Base-by-base conservation (phyloP, 2,888 invertebrate genomes). In the Acanthosepion lycidas region DNA sequence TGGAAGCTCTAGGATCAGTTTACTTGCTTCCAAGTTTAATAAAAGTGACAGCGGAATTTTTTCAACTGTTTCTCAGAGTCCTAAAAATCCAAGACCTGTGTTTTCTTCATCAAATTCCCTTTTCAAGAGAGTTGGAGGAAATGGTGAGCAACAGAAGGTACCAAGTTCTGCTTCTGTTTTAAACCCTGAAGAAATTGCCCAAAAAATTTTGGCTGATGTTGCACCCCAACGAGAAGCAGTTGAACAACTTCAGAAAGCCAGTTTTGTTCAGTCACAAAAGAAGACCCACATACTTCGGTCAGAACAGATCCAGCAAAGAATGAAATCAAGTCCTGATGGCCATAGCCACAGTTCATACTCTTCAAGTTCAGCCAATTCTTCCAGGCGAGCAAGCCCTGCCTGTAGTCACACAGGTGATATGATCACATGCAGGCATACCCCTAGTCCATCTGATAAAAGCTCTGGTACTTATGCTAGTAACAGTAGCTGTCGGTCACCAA, bases 181-280 rank as follows among this genome's bases (percentile, higher is more conserved):
- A 95, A 96, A 95, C n/a, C 96, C 96, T 91, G 95, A 96, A 91
- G 96, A 96, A 94, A 95, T 97, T 94, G 96, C 97, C 18, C 95
- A 96, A 93, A 96, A 96, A 94, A 96, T 97, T n/a, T 95, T 97
- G 95, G 96, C 95, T 51, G 97, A 97, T 95, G 96, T 96, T 42
- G 96, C 96, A 49, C 95, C 95, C 28, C 95, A 97, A 59, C 96
- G 96, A 94, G 95, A 95, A 64, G 96, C 96, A 53, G 95, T 97
- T 23, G 97, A 97, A 94, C 95, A 95, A 20, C 95, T 96, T 95
- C 97, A 97, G 95, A 95, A 95, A 93, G 95, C 96, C 49, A 97
- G 96, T 94, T 95, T 96, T 91, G 95, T 96, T 3, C 95, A 96
- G 53, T 96, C 96, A 12, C 96, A 96, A 94, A 95, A 95, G 91